phyloP scores from a whole-genome alignment of 1,140 invertebrate genomes.

The Drosophila cardini region DNA sequence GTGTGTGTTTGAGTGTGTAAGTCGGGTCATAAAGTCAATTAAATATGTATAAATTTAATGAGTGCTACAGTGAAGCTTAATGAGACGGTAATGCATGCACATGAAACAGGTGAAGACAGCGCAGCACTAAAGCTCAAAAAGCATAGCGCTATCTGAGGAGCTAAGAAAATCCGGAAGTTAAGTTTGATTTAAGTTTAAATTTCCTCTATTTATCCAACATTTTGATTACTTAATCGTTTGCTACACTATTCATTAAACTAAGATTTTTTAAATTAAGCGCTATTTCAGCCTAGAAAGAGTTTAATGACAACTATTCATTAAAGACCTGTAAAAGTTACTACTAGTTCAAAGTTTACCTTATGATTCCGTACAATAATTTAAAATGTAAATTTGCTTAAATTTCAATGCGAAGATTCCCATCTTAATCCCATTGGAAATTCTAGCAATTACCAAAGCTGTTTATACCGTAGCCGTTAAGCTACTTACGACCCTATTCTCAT shows the following conservation, averaged over 20 bases:
- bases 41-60: constrained; percentile 80
- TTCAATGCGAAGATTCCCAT: background rate
- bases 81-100: constrained; percentile 43
- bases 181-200: background rate
- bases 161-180: background rate
- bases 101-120: constrained; percentile 19
- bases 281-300: too few species aligned
- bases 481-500: constrained; percentile 48
- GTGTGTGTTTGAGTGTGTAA: constrained; percentile 36
- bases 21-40: constrained; percentile 77
- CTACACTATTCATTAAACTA: background rate
- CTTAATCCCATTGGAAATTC: constrained; percentile 1
- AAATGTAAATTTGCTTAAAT: constrained; percentile 1
- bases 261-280: too few species aligned
- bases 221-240: background rate
- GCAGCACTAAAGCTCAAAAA: constrained; percentile 1
- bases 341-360: background rate
- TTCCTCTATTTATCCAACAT: background rate
- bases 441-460: constrained; percentile 1
- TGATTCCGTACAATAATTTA: background rate
- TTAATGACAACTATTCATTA: too few species aligned
- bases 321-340: too few species aligned
- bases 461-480: constrained; percentile 28
- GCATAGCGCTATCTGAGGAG: constrained; percentile 7
- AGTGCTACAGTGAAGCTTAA: constrained; percentile 60